A percentile compares a stretch with the other conserved stretches of the same genome.
phyloP scores from a whole-genome alignment of 2,797 vertebrate species.

The Melopsittacus undulatus region DNA sequence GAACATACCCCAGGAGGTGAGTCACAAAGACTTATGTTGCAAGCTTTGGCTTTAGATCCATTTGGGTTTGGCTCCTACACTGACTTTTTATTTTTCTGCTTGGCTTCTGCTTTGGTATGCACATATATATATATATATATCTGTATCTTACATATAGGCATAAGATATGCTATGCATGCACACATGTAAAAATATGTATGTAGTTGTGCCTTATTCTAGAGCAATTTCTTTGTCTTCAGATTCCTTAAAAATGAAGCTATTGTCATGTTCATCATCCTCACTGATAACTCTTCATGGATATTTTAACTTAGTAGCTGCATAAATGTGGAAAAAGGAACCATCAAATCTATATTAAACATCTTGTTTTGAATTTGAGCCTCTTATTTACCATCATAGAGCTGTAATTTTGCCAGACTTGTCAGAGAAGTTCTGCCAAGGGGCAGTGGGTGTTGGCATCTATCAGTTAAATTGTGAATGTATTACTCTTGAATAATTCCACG shows the following conservation, averaged over 20 bases:
- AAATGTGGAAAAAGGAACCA: not conserved
- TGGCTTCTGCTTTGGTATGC: not conserved
- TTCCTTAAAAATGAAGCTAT: not conserved
- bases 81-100: not conserved
- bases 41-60: not conserved
- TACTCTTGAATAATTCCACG: not conserved
- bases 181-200: not conserved
- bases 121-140: rapidly evolving
- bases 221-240: not conserved
- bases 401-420: not conserved
- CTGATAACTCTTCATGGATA: not conserved
- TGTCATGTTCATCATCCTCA: not conserved
- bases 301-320: not conserved
- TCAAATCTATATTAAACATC: not conserved
- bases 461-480: not conserved
- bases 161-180: not conserved
- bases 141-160: not conserved
- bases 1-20: conserved; percentile 96
- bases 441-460: not conserved
- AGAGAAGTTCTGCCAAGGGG: not conserved
- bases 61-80: not conserved
- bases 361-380: not conserved
- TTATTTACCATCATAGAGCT: not conserved
- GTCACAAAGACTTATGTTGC: not conserved
- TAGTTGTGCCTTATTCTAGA: not conserved